Conservation (phyloP, 2,888 invertebrate species). For the Ptychoptera albimana region DNA sequence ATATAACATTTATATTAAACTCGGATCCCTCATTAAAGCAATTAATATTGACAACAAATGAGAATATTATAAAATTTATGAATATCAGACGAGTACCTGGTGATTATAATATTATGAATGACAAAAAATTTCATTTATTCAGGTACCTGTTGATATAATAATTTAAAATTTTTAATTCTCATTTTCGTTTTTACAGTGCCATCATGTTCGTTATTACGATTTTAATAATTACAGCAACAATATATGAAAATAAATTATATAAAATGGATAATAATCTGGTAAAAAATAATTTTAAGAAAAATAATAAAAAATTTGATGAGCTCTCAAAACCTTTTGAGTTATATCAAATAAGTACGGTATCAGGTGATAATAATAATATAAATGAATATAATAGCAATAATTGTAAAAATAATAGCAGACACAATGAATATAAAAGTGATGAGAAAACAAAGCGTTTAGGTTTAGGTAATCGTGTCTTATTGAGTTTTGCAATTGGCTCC, state of each 20-base stretch:
- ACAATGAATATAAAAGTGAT: constrained; percentile 4
- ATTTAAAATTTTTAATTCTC: not conserved
- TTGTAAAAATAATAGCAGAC: constrained; percentile 9
- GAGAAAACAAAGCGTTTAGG: not conserved
- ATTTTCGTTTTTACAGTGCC: constrained; percentile 4
- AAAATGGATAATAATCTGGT: constrained; percentile 25
- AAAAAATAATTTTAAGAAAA: constrained; percentile 5
- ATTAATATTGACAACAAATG: constrained; percentile 27
- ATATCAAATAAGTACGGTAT: constrained; percentile 23
- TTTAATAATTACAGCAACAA: constrained; percentile 39
- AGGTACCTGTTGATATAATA: constrained; percentile 35
- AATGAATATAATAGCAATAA: constrained; percentile 27
- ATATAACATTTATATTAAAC: constrained; percentile 33
- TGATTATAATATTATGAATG: constrained; percentile 41
- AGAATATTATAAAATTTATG: constrained; percentile 34
- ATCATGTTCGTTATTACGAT: not conserved
- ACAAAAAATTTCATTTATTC: constrained; percentile 49
- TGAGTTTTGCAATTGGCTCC: constrained; percentile 58
- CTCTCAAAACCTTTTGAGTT: constrained; percentile 24
- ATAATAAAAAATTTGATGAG: constrained; percentile 9
- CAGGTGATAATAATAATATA: constrained; percentile 18
- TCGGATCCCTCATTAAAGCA: constrained; percentile 17
- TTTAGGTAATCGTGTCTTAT: constrained; percentile 31
- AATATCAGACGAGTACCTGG: constrained; percentile 54
- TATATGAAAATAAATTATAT: constrained; percentile 42